Conservation (phyloP, 2,888 invertebrate species). For the Mythimna pallens region DNA sequence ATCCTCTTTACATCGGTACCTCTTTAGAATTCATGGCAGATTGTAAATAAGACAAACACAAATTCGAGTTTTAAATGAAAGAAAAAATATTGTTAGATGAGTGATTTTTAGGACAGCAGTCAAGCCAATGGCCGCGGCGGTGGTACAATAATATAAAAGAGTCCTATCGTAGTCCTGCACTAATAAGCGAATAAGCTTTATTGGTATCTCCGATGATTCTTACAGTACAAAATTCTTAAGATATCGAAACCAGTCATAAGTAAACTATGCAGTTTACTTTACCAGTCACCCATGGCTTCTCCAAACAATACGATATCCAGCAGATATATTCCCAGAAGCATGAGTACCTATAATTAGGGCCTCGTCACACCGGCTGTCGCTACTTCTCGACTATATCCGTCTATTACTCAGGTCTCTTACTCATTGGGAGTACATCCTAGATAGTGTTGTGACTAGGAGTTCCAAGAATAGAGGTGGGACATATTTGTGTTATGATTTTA, state of each 20-base stretch:
- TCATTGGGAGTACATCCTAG: conserved; percentile 44
- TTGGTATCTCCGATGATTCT: too few relatives aligned
- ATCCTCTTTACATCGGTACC: too few relatives aligned
- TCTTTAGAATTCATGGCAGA: too few relatives aligned
- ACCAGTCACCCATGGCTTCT: conserved; percentile 2
- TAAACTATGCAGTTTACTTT: conserved; percentile 8
- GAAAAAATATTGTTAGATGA: too few relatives aligned
- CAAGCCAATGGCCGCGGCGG: too few relatives aligned
- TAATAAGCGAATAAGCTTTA: too few relatives aligned
- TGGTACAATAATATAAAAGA: too few relatives aligned
- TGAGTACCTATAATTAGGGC: conserved; percentile 39
- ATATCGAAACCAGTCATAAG: neutral
- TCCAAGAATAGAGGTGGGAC: conserved; percentile 50
- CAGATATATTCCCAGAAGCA: conserved; percentile 24
- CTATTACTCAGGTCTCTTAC: conserved; percentile 57
- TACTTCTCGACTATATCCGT: conserved; percentile 52
- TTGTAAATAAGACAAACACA: too few relatives aligned
- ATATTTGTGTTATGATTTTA: conserved; percentile 50
- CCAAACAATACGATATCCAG: conserved; percentile 22
- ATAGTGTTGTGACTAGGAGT: conserved; percentile 51
- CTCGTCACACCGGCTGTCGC: conserved; percentile 38
- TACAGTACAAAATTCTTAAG: neutral
- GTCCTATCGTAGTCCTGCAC: too few relatives aligned
- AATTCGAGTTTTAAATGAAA: too few relatives aligned
- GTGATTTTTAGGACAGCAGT: too few relatives aligned